These are phyloP conservation scores for Spinus pinus DNA, from an alignment of 2,797 vertebrate genomes.

Conservation along the genomic window DNA sequence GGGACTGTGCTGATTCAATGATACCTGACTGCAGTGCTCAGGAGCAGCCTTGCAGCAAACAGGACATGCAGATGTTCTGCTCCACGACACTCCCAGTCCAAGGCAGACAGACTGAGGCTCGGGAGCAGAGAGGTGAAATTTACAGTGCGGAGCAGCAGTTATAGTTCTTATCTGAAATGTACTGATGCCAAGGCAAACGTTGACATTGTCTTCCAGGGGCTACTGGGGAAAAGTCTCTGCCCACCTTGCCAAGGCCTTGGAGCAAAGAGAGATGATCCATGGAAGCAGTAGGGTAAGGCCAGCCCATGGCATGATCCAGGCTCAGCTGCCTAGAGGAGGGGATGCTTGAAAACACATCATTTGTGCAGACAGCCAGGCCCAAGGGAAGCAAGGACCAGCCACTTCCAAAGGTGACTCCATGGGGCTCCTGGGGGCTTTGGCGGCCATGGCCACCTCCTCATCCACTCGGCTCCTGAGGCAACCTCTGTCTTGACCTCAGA, in stretches of 20 bases:
- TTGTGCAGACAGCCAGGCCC: not conserved
- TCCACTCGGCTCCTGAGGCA: not conserved
- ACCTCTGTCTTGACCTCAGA: not conserved
- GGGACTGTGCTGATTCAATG: not conserved
- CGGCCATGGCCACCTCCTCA: not conserved
- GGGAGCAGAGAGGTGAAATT: not conserved
- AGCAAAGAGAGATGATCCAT: not conserved
- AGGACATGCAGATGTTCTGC: fast-evolving
- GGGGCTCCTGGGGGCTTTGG: not conserved
- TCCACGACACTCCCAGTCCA: not conserved
- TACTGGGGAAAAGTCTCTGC: not conserved
- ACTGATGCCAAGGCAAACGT: not conserved
- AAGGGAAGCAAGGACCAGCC: not conserved
- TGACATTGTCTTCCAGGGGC: not conserved
- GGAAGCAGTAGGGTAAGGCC: not conserved
- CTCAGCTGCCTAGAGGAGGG: not conserved
- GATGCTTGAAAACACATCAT: not conserved
- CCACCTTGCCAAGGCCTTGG: not conserved
- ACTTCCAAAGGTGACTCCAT: not conserved
- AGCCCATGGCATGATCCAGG: not conserved
- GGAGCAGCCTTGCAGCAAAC: not conserved
- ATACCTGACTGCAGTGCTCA: not conserved
- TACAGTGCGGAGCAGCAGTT: not conserved
- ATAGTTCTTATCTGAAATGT: not conserved
- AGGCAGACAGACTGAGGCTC: not conserved